Percentiles rank a stretch among this genome's conserved stretches.
Evolutionary conservation across 2,888 invertebrate species (phyloP).

Genomic region (Bhutanitis thaidina): DNA sequence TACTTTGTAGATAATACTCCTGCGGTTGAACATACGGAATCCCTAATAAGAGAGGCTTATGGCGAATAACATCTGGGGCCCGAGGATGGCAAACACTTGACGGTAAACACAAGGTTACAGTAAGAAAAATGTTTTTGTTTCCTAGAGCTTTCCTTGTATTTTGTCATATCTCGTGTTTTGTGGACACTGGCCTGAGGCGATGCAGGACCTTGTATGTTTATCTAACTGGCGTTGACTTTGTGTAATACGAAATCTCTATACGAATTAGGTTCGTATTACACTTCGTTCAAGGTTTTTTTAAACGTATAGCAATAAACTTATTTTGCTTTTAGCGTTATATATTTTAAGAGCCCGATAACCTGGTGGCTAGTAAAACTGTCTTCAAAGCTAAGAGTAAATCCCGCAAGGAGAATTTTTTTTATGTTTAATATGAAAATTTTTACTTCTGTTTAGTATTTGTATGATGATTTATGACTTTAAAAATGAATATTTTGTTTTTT

Average conservation of each 20-base stretch:
- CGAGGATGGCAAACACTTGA: constrained; percentile 69
- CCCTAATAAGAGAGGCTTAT: constrained; percentile 76
- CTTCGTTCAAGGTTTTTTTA: constrained; percentile 1
- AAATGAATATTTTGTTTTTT: no score
- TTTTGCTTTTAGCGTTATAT: no score
- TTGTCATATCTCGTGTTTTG: constrained; percentile 49
- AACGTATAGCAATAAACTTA: no score
- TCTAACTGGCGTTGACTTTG: constrained; percentile 17
- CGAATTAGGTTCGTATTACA: background rate
- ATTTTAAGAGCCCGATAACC: no score
- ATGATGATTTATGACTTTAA: no score
- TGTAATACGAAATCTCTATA: constrained; percentile 13
- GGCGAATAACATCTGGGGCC: constrained; percentile 74
- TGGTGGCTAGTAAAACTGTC: no score
- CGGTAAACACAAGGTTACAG: constrained; percentile 66
- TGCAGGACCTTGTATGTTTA: constrained; percentile 17
- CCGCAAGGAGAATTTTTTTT: no score
- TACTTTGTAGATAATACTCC: constrained; percentile 46
- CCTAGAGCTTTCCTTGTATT: constrained; percentile 51
- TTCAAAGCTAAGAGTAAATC: no score
- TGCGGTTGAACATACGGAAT: constrained; percentile 63
- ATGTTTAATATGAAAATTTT: no score
- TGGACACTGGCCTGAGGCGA: constrained; percentile 24
- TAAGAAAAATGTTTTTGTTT: constrained; percentile 75
- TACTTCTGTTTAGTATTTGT: no score